These are phyloP conservation scores for Chinchilla lanigera DNA, from an alignment of 2,113 vertebrate genomes.

Conservation along the genomic window DNA sequence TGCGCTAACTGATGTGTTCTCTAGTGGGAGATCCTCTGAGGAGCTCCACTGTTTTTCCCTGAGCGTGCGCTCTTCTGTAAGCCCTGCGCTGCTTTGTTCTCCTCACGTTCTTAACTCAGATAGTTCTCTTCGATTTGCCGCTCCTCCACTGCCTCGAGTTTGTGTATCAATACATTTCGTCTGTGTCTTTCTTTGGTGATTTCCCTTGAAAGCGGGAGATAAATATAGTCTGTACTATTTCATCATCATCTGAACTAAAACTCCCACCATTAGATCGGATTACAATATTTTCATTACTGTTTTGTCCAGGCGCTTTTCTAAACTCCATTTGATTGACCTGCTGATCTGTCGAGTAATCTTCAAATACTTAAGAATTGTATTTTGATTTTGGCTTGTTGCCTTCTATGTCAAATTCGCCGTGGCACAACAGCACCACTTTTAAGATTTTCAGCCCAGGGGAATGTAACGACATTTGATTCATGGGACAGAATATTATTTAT, in stretches of 20 bases:
- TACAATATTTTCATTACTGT: background rate
- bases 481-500: background rate
- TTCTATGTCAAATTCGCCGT: background rate
- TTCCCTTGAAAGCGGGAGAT: background rate
- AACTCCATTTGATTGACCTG: background rate
- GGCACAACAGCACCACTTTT: background rate
- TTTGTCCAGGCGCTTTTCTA: background rate
- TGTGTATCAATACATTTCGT: too few relatives aligned
- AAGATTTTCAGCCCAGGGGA: background rate
- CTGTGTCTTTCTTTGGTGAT: background rate
- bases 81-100: background rate
- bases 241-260: background rate
- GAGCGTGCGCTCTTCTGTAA: background rate
- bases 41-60: background rate
- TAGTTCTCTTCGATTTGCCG: too few relatives aligned
- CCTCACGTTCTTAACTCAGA: background rate
- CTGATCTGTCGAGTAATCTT: background rate
- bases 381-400: background rate
- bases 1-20: too few relatives aligned
- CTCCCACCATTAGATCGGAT: background rate
- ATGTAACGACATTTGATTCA: background rate
- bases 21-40: too few relatives aligned
- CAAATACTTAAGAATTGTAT: background rate
- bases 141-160: background rate
- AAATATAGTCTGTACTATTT: background rate